Evolutionary conservation across 2,797 vertebrate species (phyloP).

Genomic region (Arremon brunneinucha): DNA sequence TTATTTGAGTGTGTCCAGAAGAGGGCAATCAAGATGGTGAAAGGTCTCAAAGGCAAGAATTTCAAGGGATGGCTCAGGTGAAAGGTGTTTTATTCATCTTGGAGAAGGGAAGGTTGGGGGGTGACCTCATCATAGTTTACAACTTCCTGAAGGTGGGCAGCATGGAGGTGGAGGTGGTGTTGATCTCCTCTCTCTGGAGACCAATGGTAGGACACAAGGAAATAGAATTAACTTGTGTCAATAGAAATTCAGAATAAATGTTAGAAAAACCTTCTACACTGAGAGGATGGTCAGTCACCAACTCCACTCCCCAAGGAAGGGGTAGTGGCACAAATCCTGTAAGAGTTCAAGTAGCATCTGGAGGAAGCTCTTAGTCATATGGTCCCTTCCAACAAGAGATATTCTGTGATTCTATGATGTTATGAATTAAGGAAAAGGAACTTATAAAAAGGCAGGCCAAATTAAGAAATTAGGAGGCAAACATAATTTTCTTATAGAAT

Average conservation of each 20-base stretch:
- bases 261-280: neutral
- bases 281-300: no score
- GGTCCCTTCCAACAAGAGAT: neutral
- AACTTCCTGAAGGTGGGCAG: neutral
- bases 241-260: neutral
- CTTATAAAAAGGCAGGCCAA: neutral
- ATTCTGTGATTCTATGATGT: neutral
- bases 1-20: neutral
- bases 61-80: neutral
- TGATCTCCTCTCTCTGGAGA: neutral
- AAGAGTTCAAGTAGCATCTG: neutral
- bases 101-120: neutral
- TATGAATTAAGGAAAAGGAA: neutral
- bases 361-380: neutral
- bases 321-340: no score
- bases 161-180: no score
- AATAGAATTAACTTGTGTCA: neutral
- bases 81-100: neutral
- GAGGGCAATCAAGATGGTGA: neutral
- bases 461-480: neutral
- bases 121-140: no score
- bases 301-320: neutral
- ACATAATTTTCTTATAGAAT: neutral
- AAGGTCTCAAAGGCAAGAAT: neutral
- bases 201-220: rapidly evolving